Evolutionary conservation across 2,888 invertebrate species (phyloP).

Genomic region (Sinopyrophorus schimmeli): DNA sequence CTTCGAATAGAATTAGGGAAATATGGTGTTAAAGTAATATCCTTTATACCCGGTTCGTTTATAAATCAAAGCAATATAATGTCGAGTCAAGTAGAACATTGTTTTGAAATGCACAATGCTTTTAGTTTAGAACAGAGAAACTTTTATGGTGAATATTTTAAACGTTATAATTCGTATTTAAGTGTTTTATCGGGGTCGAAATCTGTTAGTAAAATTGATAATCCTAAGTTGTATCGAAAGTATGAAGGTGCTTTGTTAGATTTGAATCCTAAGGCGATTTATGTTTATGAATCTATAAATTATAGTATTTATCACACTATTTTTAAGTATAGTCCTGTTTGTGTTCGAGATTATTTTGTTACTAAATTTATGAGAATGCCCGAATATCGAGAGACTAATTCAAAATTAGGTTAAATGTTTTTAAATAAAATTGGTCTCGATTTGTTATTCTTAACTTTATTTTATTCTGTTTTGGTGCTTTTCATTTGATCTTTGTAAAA

Average conservation of each 20-base stretch:
- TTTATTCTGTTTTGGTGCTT: too few relatives aligned
- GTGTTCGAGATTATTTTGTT: slow-evolving; percentile 63
- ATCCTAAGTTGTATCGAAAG: slow-evolving; percentile 60
- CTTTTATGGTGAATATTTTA: slow-evolving; percentile 71
- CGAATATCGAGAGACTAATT: too few relatives aligned
- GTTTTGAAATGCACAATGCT: slow-evolving; percentile 65
- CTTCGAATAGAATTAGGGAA: slow-evolving; percentile 73
- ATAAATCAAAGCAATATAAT: slow-evolving; percentile 70
- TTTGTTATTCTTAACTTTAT: too few relatives aligned
- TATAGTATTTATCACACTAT: slow-evolving; percentile 69
- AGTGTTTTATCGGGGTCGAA: slow-evolving; percentile 53
- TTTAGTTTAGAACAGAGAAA: slow-evolving; percentile 65
- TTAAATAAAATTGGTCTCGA: too few relatives aligned
- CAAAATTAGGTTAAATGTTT: too few relatives aligned
- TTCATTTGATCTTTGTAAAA: too few relatives aligned
- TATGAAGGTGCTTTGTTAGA: slow-evolving; percentile 68
- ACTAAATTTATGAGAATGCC: slow-evolving; percentile 70
- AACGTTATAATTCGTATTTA: slow-evolving; percentile 64
- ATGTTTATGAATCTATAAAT: slow-evolving; percentile 71
- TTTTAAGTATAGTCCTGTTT: slow-evolving; percentile 64
- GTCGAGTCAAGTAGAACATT: slow-evolving; percentile 63
- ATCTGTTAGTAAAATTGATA: slow-evolving; percentile 60
- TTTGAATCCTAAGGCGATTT: slow-evolving; percentile 62
- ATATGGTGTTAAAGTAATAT: slow-evolving; percentile 71
- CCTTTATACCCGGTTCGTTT: slow-evolving; percentile 81